phyloP scores from a whole-genome alignment of 2,797 vertebrate genomes.

The Mus caroli region DNA sequence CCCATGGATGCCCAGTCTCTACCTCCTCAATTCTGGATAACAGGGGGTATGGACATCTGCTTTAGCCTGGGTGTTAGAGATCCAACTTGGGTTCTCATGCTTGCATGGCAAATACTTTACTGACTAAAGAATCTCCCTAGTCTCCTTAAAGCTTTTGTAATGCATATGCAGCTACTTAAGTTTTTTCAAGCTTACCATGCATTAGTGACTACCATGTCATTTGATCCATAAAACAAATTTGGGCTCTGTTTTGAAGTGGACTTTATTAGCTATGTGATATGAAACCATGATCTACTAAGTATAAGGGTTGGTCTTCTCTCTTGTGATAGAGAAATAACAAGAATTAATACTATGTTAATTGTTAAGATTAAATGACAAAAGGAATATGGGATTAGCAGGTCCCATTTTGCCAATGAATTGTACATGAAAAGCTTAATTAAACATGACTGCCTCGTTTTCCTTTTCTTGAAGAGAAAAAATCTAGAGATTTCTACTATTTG shows the following conservation, averaged over 20 bases:
- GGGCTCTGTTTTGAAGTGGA: background rate
- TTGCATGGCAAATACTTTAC: background rate
- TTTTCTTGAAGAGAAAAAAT: conserved; percentile 11
- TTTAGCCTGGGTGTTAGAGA: background rate
- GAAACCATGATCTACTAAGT: background rate
- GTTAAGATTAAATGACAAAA: conserved; percentile 26
- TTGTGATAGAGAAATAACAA: background rate
- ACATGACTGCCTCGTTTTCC: conserved; percentile 19
- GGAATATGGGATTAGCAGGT: background rate
- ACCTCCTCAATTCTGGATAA: background rate
- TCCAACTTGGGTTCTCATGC: background rate
- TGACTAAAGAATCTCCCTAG: background rate
- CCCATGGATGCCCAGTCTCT: background rate
- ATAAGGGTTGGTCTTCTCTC: background rate
- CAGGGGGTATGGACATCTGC: background rate
- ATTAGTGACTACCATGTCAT: background rate
- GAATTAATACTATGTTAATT: background rate
- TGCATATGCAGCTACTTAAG: background rate
- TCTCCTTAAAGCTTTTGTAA: background rate
- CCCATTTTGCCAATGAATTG: conserved; percentile 20
- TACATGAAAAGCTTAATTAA: background rate
- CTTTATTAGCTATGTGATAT: background rate
- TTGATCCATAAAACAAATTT: background rate
- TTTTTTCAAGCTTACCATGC: background rate
- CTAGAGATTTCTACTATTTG: conserved; percentile 42